Evolutionary conservation across 1,140 invertebrate genomes (phyloP), one percentile per base, ranked within the genome.

Genomic region (Heliothis virescens): DNA sequence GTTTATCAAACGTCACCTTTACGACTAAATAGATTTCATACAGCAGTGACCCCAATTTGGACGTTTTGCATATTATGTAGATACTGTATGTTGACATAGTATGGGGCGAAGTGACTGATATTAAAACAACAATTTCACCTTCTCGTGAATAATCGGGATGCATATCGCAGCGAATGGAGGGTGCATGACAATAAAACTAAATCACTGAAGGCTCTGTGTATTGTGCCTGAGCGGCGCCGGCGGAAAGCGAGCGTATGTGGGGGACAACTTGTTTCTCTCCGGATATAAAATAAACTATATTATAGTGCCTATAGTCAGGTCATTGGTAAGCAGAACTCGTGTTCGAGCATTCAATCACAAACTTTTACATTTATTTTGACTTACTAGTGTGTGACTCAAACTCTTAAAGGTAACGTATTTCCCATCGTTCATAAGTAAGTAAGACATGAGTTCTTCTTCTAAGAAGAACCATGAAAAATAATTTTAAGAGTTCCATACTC

Each of bases 151-250:
- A 89, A 86, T 89, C 83, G 83, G 72, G 76, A 82, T 80, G 83
- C 72, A 72, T 75, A 80, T 75, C 79, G 71, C 62, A 73, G 82
- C 87, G 86, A 92, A 87, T 85, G 81, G 84, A 85, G 91, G 91
- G 90, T 91, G 92, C 86, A 92, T 92, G 85, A 94, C 90, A 94
- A 93, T 94, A 94, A 94, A 94, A 93, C 88, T 94, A 94, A 93
- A 93, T 94, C 92, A 93, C 89, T 82, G 60, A 87, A 89, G 86
- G 85, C 88, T 89, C 82, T 83, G 60, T 82, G 87, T 88, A 87
- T 87, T 91, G 92, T 92, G 90, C 86, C 86, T 82, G 82, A 86
- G 83, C 88, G 91, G 90, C 91, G 91, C 92, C 92, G 91, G 89
- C 92, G 92, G 92, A 93, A 91, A 91, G 89, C 88, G 83, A 84